Evolutionary conservation across 30 jellyfish, hydroid and myxozoan genomes (phyloP).

Genomic region (Euphysa ruthae): DNA sequence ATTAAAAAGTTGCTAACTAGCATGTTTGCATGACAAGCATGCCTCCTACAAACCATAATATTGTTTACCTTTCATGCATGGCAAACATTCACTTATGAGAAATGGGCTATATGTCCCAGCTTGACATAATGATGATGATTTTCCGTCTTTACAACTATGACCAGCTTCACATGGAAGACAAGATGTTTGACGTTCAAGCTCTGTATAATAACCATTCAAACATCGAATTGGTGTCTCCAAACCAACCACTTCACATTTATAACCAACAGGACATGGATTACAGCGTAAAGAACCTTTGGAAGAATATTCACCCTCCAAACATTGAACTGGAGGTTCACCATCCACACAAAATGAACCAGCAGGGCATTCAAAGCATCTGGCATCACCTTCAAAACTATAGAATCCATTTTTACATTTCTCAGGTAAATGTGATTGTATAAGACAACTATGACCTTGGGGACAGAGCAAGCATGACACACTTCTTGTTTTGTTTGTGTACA

Average conservation of each 20-base stretch:
- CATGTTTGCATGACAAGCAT: too few species aligned
- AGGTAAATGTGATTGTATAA: conserved; percentile 45
- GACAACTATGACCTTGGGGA: conserved; percentile 88
- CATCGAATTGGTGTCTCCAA: conserved; percentile 48
- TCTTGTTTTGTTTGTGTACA: conserved; percentile 50
- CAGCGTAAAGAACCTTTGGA: conserved; percentile 48
- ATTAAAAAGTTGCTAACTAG: too few species aligned
- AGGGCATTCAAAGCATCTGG: conserved; percentile 84
- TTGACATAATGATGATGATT: conserved; percentile 49
- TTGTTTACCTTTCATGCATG: too few species aligned
- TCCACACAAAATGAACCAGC: conserved; percentile 62
- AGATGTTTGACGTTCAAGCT: conserved; percentile 47
- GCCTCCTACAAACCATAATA: too few species aligned
- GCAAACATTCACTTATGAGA: conserved; percentile 51
- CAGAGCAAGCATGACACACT: conserved; percentile 48
- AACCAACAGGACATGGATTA: conserved; percentile 71
- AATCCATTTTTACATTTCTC: conserved; percentile 55
- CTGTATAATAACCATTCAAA: conserved; percentile 67
- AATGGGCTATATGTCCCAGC: conserved; percentile 70
- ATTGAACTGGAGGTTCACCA: conserved; percentile 80
- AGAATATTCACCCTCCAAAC: conserved; percentile 82
- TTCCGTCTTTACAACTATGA: conserved; percentile 52
- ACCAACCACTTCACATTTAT: conserved; percentile 67
- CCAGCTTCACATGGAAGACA: conserved; percentile 89
- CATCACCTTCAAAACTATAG: conserved; percentile 73